Evolutionary conservation across 1,140 invertebrate species (phyloP).

Genomic region (Aethina tumida): DNA sequence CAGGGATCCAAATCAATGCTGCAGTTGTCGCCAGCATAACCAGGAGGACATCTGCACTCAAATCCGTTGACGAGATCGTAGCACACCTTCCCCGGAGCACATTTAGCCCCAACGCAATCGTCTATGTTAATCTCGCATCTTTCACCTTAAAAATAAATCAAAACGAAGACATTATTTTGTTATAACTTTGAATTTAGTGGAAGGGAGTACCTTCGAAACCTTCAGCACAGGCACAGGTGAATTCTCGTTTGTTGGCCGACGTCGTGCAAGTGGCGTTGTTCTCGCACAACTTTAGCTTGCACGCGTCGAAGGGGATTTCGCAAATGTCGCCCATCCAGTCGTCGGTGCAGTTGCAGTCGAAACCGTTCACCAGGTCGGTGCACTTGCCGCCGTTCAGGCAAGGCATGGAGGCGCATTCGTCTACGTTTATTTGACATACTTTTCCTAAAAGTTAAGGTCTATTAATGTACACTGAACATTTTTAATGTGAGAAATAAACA

Average conservation of each 20-base stretch:
- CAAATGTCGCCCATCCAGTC: constrained; percentile 60
- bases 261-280: constrained; percentile 59
- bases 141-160: too few species aligned
- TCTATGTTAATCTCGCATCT: constrained; percentile 70
- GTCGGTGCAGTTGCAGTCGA: constrained; percentile 54
- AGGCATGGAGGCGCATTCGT: constrained; percentile 55
- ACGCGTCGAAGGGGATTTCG: constrained; percentile 59
- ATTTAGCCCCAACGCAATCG: constrained; percentile 57
- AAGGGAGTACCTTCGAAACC: constrained; percentile 67
- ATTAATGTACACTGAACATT: too few species aligned
- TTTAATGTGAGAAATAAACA: too few species aligned
- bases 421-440: constrained; percentile 51
- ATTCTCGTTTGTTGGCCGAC: constrained; percentile 38
- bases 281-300: constrained; percentile 50
- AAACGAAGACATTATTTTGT: too few species aligned
- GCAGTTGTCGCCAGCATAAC: constrained; percentile 58
- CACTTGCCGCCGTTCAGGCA: constrained; percentile 66
- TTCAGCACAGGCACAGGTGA: constrained; percentile 44
- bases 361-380: constrained; percentile 48
- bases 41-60: constrained; percentile 57
- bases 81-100: constrained; percentile 53
- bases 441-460: constrained; percentile 50
- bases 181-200: too few species aligned
- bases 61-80: constrained; percentile 55
- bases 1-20: constrained; percentile 60